Conservation (phyloP, 2,113 vertebrate genomes). For the Barbus barbus region DNA sequence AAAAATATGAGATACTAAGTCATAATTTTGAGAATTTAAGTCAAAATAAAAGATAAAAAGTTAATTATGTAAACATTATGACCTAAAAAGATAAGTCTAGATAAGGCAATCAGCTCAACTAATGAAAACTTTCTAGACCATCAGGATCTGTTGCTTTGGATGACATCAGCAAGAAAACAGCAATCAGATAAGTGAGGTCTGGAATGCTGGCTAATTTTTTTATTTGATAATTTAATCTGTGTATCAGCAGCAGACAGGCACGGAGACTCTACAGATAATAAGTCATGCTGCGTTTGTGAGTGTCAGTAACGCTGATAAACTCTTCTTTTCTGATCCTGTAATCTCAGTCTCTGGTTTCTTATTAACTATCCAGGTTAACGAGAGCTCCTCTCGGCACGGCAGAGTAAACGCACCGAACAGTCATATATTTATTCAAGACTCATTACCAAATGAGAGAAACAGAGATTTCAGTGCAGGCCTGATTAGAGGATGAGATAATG, state of each 20-base stretch:
- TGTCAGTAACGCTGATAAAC: conserved; percentile 41
- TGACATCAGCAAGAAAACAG: not conserved
- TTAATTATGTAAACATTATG: not conserved
- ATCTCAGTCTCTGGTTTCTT: conserved; percentile 48
- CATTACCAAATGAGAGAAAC: not conserved
- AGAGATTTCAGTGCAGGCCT: not conserved
- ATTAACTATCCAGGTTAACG: conserved; percentile 39
- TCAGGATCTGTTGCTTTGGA: too few species aligned
- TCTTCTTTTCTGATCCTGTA: conserved; percentile 29
- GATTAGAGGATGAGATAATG: not conserved
- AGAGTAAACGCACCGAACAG: not conserved
- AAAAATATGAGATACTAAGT: too few species aligned
- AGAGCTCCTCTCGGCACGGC: not conserved
- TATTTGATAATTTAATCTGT: not conserved
- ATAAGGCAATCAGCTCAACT: not conserved
- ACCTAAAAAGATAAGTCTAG: too few species aligned
- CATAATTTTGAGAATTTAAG: not conserved
- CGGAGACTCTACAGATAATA: not conserved
- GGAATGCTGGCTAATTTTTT: not conserved
- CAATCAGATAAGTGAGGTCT: not conserved
- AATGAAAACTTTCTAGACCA: not conserved
- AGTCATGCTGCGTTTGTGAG: not conserved
- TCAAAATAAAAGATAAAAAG: not conserved
- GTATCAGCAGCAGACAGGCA: not conserved
- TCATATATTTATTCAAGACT: conserved; percentile 35